These are phyloP conservation scores for Alethe castanea DNA, from an alignment of 2,113 vertebrate genomes.

Conservation along the genomic window DNA sequence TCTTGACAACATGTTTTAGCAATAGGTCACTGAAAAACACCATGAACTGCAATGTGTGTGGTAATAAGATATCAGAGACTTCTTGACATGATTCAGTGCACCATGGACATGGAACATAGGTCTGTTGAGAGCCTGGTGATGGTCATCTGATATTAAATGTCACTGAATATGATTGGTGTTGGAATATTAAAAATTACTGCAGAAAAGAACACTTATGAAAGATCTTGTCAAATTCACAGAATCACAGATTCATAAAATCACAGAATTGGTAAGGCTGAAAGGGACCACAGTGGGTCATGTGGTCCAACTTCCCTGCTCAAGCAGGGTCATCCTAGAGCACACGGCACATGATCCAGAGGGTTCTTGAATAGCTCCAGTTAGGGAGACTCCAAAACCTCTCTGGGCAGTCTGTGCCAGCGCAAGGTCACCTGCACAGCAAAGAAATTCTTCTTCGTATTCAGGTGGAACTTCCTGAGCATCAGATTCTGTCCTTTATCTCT, in stretches of 20 bases:
- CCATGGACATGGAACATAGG: not conserved
- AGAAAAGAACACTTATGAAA: not conserved
- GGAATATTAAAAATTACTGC: not conserved
- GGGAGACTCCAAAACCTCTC: not conserved
- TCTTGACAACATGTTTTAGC: not conserved
- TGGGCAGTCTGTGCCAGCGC: not conserved
- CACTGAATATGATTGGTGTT: not conserved
- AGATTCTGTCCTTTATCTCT: not conserved
- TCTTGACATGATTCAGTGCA: not conserved
- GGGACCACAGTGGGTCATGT: too few relatives aligned
- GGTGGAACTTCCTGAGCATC: not conserved
- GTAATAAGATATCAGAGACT: not conserved
- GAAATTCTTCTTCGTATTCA: not conserved
- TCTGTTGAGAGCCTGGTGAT: not conserved
- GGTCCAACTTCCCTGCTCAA: not conserved
- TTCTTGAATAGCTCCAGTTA: not conserved
- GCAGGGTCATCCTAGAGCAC: not conserved
- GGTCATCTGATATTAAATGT: not conserved
- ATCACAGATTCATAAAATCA: not conserved
- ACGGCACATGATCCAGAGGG: rapidly evolving
- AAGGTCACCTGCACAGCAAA: not conserved
- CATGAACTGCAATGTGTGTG: not conserved
- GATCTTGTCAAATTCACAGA: not conserved
- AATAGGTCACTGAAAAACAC: not conserved
- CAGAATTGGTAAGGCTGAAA: not conserved